Evolutionary conservation across 2,113 vertebrate species (phyloP).

Genomic region (Varanus komodoensis): DNA sequence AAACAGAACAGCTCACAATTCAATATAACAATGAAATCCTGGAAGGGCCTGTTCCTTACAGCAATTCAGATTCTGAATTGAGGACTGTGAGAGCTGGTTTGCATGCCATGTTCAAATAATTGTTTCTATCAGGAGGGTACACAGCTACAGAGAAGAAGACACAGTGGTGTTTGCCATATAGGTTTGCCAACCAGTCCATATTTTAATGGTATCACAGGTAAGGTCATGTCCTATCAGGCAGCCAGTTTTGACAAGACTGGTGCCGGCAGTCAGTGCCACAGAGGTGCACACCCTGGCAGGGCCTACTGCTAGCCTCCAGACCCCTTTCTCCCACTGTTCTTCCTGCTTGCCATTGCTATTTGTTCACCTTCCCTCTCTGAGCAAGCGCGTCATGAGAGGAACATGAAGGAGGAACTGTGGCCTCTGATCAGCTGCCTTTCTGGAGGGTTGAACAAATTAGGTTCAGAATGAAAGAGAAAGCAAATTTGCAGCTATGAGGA

Average conservation of each 20-base stretch:
- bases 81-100: neutral
- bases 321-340: neutral
- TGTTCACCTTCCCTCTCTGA: neutral
- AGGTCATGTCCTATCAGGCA: neutral
- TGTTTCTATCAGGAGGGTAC: neutral
- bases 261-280: neutral
- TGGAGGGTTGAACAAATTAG: neutral
- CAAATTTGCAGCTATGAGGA: neutral
- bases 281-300: neutral
- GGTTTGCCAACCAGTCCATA: neutral
- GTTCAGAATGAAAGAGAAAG: neutral
- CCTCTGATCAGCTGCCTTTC: neutral
- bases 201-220: too few species aligned
- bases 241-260: neutral
- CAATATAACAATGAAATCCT: neutral
- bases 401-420: neutral
- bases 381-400: neutral
- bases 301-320: neutral
- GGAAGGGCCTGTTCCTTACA: neutral
- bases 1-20: neutral
- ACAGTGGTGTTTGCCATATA: neutral
- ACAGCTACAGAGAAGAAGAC: neutral
- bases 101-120: neutral
- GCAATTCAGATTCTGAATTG: conserved; percentile 5
- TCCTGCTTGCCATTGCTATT: neutral